phyloP scores from a whole-genome alignment of 2,888 invertebrate genomes.

The Ennomos erosarius region DNA sequence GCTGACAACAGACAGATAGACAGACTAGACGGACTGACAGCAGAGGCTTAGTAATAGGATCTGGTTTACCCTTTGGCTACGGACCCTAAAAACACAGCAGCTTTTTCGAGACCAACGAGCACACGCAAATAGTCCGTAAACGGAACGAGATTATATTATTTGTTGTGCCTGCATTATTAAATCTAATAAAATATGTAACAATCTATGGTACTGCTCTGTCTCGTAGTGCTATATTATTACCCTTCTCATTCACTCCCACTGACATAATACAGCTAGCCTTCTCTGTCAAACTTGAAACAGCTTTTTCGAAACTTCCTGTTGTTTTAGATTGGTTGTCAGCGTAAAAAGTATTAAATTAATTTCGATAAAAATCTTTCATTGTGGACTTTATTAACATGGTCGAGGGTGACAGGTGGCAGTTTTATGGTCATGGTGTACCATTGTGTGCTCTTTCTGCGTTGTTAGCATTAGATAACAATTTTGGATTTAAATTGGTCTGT shows the following conservation, averaged over 20 bases:
- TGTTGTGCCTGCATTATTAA: too few relatives aligned
- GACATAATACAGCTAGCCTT: conserved; percentile 15
- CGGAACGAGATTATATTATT: too few relatives aligned
- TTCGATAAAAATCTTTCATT: conserved; percentile 37
- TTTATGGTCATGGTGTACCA: conserved; percentile 18
- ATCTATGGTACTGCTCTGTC: too few relatives aligned
- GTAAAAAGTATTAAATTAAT: conserved; percentile 49
- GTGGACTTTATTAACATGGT: conserved; percentile 28
- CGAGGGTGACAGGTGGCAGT: conserved; percentile 23
- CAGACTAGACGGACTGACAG: too few relatives aligned
- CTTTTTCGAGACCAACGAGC: too few relatives aligned
- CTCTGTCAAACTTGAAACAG: conserved; percentile 27
- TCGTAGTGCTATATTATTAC: neutral
- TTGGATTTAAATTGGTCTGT: conserved; percentile 3
- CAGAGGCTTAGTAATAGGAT: too few relatives aligned
- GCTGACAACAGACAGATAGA: too few relatives aligned
- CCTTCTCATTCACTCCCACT: conserved; percentile 16
- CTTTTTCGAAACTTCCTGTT: conserved; percentile 27
- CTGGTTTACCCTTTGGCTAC: too few relatives aligned
- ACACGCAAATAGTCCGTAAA: too few relatives aligned
- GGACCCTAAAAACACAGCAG: too few relatives aligned
- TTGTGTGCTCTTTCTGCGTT: conserved; percentile 6
- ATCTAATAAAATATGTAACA: too few relatives aligned
- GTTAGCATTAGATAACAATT: conserved; percentile 13
- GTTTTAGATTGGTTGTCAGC: conserved; percentile 23